A percentile compares a stretch with the other conserved stretches of the same genome.
phyloP scores from a whole-genome alignment of 2,797 vertebrate genomes.

The Erethizon dorsatum region DNA sequence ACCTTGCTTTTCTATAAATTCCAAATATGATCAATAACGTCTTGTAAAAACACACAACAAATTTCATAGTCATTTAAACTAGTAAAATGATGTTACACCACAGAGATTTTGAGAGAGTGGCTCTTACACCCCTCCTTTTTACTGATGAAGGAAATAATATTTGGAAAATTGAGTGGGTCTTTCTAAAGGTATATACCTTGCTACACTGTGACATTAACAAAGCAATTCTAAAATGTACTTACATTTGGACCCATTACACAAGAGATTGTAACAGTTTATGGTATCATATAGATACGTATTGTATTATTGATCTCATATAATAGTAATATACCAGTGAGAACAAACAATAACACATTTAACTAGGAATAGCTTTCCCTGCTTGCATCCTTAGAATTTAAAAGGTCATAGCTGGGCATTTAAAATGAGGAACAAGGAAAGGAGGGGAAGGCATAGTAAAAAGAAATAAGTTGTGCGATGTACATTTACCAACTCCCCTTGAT shows the following conservation, averaged over 20 bases:
- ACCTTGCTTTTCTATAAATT: neutral
- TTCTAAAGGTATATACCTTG: neutral
- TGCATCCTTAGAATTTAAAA: conserved; percentile 45
- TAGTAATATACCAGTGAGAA: neutral
- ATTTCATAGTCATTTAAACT: neutral
- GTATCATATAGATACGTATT: neutral
- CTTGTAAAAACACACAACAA: conserved; percentile 23
- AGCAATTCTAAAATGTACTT: neutral
- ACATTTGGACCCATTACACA: neutral
- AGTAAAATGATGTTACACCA: neutral
- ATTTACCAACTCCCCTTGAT: neutral
- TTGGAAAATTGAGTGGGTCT: neutral
- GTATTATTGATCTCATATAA: neutral
- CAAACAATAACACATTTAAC: conserved; percentile 14
- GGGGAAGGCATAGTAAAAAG: neutral
- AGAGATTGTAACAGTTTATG: neutral
- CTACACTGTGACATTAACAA: neutral
- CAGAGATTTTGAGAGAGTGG: neutral
- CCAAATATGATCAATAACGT: conserved; percentile 21
- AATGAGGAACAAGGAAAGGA: neutral
- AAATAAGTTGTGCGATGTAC: neutral
- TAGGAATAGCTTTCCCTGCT: conserved; percentile 11
- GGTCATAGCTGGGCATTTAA: neutral
- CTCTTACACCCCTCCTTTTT: neutral
- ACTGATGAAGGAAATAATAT: conserved; percentile 3